These are phyloP conservation scores for Pollenia angustigena DNA, from an alignment of 2,888 invertebrate genomes.

Conservation along the genomic window DNA sequence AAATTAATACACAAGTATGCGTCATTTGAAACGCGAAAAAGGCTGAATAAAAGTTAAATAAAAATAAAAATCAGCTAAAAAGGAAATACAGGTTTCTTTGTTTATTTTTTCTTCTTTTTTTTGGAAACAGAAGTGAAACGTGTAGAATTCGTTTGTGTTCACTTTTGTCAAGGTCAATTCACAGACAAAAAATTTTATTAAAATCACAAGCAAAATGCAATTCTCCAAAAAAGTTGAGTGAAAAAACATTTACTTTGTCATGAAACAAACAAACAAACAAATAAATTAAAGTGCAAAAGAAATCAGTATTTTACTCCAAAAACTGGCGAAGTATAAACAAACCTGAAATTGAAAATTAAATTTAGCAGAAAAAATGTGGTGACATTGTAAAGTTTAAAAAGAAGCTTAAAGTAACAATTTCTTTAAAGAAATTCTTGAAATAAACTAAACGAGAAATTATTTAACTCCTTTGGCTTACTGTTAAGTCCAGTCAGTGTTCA, in stretches of 20 bases:
- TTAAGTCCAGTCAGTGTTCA: background rate
- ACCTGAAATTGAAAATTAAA: conserved; percentile 61
- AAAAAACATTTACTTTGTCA: conserved; percentile 31
- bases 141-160: conserved; percentile 25
- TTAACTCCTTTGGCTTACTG: background rate
- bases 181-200: conserved; percentile 56
- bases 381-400: conserved; percentile 32
- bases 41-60: conserved; percentile 4
- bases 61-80: conserved; percentile 34
- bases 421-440: no score
- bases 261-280: conserved; percentile 39
- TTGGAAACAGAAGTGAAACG: conserved; percentile 37
- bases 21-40: conserved; percentile 29
- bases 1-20: conserved; percentile 10
- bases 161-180: conserved; percentile 63
- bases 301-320: conserved; percentile 25
- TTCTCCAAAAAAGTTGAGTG: background rate
- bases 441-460: background rate
- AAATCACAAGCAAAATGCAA: conserved; percentile 49
- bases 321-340: conserved; percentile 43
- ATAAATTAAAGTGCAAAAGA: conserved; percentile 15
- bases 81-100: conserved; percentile 64
- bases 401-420: conserved; percentile 12
- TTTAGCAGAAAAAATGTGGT: conserved; percentile 10
- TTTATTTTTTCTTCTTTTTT: background rate